Conservation (phyloP, 2,113 vertebrate genomes). For the Taxidea taxus region DNA sequence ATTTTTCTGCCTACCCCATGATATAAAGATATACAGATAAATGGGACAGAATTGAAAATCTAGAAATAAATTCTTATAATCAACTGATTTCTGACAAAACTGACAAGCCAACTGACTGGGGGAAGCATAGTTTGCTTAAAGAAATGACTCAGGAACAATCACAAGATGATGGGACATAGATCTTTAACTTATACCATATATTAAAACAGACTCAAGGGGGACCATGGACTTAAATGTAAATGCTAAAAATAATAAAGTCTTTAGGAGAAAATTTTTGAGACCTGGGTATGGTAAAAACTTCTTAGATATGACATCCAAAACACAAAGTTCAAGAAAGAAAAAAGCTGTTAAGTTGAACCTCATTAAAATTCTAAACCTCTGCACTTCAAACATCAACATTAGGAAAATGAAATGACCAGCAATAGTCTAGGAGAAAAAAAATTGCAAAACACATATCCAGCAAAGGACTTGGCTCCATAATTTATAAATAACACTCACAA, state of each 20-base stretch:
- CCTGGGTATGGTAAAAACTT: neutral
- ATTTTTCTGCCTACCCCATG: neutral
- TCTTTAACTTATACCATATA: neutral
- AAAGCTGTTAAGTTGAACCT: neutral
- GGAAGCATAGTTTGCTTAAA: neutral
- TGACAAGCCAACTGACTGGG: neutral
- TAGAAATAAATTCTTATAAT: neutral
- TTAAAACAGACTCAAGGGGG: neutral
- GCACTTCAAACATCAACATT: neutral
- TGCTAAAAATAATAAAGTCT: neutral
- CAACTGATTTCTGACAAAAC: neutral
- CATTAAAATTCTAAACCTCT: neutral
- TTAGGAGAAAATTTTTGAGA: neutral
- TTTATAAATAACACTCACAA: neutral
- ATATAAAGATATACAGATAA: neutral
- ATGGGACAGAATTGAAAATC: neutral
- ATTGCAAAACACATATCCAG: neutral
- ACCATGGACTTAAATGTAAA: neutral
- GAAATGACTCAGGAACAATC: neutral
- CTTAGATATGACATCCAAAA: neutral
- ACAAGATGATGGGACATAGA: neutral
- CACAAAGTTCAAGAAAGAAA: neutral
- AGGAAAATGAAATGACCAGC: neutral
- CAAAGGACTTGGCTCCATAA: neutral
- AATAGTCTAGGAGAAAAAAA: neutral